Base-by-base conservation (phyloP, 2,888 invertebrate species). In the Hypomecis atomaria region DNA sequence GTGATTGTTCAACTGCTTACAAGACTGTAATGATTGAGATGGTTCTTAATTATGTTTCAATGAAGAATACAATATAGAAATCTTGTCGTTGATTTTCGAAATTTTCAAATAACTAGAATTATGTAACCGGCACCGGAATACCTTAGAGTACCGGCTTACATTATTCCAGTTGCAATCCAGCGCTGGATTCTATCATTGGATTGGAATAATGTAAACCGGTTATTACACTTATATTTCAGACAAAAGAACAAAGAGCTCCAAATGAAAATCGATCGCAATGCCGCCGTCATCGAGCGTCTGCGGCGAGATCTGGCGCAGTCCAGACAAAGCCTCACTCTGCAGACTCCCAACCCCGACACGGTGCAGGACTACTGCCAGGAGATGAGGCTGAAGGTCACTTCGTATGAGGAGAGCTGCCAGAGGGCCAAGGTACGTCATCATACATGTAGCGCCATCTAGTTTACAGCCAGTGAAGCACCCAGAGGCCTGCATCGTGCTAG, bases 331-430 rank as follows among this genome's bases (percentile, higher is more conserved):
- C 69, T 93, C 55, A 65, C 66, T 0, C 71, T 62, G 7, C 85
- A 83, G 65, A 77, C 73, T 8, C 88, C 89, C 0, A 89, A 84
- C 66, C 88, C 89, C 0, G 86, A 85, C 5, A 87, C 83, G 63
- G 83, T 91, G 43, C 81, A 84, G 42, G 91, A 92, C 11, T 77
- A 80, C 67, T 84, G 90, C 4, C 78, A 86, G n/a, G 86, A 87
- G 73, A 70, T 88, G 76, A 87, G 84, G 61, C 86, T 84, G 65
- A 92, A 91, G 59, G 78, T 92, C 0, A 79, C 74, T 7, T 85
- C 86, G 0, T 93, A 92, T 76, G 90, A 91, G 65, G 87, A 90
- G 59, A 89, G 81, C 63, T 88, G 79, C 69, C 84, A 84, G 9
- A 86, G 86, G 50, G 84, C 87, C 1, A 88, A 84, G 85, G 93